Evolutionary conservation across 2,888 invertebrate species (phyloP).

Genomic region (Julus scanicus): DNA sequence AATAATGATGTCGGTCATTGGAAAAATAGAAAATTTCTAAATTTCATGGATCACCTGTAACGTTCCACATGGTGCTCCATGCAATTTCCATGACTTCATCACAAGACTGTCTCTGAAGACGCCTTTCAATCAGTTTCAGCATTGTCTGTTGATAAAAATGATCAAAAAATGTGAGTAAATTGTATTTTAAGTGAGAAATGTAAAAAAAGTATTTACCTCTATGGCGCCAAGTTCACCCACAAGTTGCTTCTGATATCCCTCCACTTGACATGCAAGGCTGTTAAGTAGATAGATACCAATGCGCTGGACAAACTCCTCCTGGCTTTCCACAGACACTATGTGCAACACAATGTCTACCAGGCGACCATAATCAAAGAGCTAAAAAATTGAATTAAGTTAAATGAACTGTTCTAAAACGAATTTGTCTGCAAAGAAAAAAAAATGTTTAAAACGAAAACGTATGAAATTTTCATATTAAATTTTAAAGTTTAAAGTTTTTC

Average conservation of each 20-base stretch:
- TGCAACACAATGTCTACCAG: slow-evolving; percentile 84
- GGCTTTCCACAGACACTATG: slow-evolving; percentile 82
- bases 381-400: slow-evolving; percentile 60
- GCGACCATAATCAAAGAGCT: slow-evolving; percentile 91
- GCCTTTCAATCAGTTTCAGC: slow-evolving; percentile 85
- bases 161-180: slow-evolving; percentile 14
- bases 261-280: slow-evolving; percentile 95
- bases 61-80: slow-evolving; percentile 99
- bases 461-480: too few relatives aligned
- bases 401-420: not conserved
- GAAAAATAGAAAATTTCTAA: too few relatives aligned
- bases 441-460: too few relatives aligned
- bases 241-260: slow-evolving; percentile 89
- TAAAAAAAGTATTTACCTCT: slow-evolving; percentile 68
- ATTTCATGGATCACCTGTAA: slow-evolving; percentile 65
- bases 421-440: too few relatives aligned
- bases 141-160: slow-evolving; percentile 74
- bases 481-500: too few relatives aligned
- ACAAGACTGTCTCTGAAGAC: slow-evolving; percentile 80
- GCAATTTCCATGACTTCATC: slow-evolving; percentile 98
- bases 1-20: not conserved
- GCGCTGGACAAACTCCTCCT: slow-evolving; percentile 92
- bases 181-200: not conserved
- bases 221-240: slow-evolving; percentile 91
- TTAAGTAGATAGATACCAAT: slow-evolving; percentile 95